Evolutionary conservation across 2,797 vertebrate genomes (phyloP).

Genomic region (Threskiornis aethiopicus): DNA sequence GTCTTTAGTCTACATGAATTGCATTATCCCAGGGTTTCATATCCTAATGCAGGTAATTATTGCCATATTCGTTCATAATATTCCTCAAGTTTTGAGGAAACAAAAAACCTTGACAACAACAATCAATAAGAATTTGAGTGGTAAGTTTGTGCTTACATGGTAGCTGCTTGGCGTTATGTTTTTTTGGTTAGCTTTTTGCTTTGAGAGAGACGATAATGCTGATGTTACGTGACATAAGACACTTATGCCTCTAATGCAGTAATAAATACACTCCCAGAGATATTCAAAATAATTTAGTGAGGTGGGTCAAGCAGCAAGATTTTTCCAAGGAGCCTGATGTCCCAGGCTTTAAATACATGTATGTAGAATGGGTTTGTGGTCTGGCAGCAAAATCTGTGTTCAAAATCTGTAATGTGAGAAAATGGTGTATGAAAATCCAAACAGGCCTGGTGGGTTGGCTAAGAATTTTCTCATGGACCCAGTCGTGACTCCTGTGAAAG

Average conservation of each 20-base stretch:
- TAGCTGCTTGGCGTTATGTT: neutral
- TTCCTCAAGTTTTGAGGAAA: neutral
- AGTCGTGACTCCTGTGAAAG: neutral
- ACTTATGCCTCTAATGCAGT: neutral
- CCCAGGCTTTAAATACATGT: neutral
- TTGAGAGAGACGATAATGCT: neutral
- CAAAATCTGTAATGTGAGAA: neutral
- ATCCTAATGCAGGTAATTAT: neutral
- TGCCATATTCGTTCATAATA: neutral
- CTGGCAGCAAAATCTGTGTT: neutral
- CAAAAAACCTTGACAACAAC: neutral
- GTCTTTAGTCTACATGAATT: too few species aligned
- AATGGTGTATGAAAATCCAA: neutral
- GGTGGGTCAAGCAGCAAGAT: neutral
- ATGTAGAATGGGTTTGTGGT: neutral
- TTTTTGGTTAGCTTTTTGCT: neutral
- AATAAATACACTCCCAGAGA: neutral
- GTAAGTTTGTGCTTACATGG: neutral
- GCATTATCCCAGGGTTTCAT: neutral
- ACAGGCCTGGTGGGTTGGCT: neutral
- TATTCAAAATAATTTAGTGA: neutral
- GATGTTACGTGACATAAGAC: neutral
- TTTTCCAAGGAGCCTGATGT: neutral
- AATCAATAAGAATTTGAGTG: neutral
- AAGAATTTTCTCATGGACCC: neutral